phyloP scores from a whole-genome alignment of 2,888 invertebrate genomes.

The Elegia similella region DNA sequence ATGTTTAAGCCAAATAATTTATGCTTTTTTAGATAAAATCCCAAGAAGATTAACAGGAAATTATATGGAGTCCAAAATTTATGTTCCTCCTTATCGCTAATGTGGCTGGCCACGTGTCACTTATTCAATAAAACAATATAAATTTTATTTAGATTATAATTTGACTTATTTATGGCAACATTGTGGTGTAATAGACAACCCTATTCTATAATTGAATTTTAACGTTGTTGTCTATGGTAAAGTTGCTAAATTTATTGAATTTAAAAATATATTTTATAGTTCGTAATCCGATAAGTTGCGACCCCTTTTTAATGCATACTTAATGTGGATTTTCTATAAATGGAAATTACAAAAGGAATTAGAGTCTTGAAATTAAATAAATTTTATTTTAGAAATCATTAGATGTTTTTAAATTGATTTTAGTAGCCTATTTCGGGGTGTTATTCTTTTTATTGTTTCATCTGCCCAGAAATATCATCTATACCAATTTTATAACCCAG shows the following conservation, averaged over 20 bases:
- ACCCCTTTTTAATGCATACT: slow-evolving; percentile 15
- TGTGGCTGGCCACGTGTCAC: slow-evolving; percentile 61
- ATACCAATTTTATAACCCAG: too few relatives aligned
- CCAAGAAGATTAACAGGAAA: slow-evolving; percentile 60
- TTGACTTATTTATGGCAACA: slow-evolving; percentile 33
- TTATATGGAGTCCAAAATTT: slow-evolving; percentile 68
- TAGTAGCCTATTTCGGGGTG: too few relatives aligned
- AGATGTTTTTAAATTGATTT: not conserved
- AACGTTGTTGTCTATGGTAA: slow-evolving; percentile 17
- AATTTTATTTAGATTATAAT: slow-evolving; percentile 58
- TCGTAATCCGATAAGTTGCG: slow-evolving; percentile 9
- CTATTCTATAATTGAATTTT: slow-evolving; percentile 27
- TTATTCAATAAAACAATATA: slow-evolving; percentile 53
- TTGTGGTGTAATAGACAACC: slow-evolving; percentile 20
- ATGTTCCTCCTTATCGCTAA: slow-evolving; percentile 63
- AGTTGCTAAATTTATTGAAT: not conserved
- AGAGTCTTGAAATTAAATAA: not conserved
- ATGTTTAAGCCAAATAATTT: slow-evolving; percentile 64
- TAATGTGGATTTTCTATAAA: slow-evolving; percentile 5
- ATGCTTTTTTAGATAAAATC: slow-evolving; percentile 59
- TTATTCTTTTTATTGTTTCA: too few relatives aligned
- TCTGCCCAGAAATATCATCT: too few relatives aligned
- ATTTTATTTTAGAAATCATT: not conserved
- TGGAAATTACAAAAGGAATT: not conserved
- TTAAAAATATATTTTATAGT: slow-evolving; percentile 13